phyloP scores from a whole-genome alignment of 2,888 invertebrate genomes.

The Polyommatus iphigenia region DNA sequence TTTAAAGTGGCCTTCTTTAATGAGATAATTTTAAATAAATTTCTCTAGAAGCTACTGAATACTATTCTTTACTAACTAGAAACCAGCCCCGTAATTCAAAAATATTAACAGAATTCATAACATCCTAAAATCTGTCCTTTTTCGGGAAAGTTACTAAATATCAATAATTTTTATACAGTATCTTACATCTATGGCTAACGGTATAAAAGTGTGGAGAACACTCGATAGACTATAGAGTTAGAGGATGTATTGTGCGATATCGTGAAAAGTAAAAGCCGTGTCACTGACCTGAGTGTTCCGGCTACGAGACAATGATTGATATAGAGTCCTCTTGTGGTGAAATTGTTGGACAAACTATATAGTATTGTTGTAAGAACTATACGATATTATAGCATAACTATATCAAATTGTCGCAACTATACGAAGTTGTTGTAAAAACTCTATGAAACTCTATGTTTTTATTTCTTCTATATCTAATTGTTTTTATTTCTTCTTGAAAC shows the following conservation, averaged over 20 bases:
- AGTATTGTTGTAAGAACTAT: not conserved
- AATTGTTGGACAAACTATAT: not conserved
- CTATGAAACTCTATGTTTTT: no score
- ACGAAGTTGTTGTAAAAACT: no score
- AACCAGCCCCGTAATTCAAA: no score
- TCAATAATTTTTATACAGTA: not conserved
- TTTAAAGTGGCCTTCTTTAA: no score
- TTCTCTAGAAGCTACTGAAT: no score
- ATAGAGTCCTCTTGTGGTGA: conserved; percentile 6
- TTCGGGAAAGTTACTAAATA: not conserved
- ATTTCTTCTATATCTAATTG: no score
- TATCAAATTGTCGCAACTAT: not conserved
- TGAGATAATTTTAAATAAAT: no score
- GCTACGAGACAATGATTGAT: conserved; percentile 3
- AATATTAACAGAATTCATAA: no score
- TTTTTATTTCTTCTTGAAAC: no score
- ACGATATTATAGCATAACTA: not conserved
- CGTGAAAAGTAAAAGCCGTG: conserved; percentile 31
- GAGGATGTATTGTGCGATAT: conserved; percentile 6
- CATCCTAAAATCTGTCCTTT: not conserved
- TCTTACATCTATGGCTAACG: not conserved
- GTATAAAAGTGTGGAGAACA: not conserved
- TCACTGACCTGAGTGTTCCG: conserved; percentile 24
- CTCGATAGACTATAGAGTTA: not conserved
- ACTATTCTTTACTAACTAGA: no score